Evolutionary conservation across 2,888 invertebrate species (phyloP), one percentile per base, ranked within the genome.

Genomic region (Junonia oenone): DNA sequence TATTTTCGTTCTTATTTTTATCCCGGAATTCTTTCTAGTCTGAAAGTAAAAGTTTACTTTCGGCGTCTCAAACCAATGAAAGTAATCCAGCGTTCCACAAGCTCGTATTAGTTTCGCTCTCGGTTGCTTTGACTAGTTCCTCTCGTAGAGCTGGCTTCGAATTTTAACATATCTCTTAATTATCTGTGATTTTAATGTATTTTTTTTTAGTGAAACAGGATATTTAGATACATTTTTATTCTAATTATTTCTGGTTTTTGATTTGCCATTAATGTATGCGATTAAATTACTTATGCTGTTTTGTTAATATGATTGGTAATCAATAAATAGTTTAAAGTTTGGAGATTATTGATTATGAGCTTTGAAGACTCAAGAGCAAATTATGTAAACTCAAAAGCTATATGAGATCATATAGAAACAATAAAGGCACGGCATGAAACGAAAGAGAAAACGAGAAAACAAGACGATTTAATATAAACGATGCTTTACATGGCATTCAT

Each of bases 21-120:
- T 52, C 48, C 37, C 37, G 50, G 29, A n/a, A 45, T 51, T 53
- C 33, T 53, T 56, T 49, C 45, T 45, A 50, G 33, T 61, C 56
- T 56, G 83, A 87, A 85, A 88, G 88, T 88, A 88, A 89, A 85
- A 89, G 88, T 83, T 75, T 62, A 75, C 83, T 86, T 87, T 86
- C 85, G 81, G 83, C 76, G 75, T 81, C 78, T 77, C 75, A 66
- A 69, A 72, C 73, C 73, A 80, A 86, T 81, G 88, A 89, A 89
- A 86, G 88, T 86, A 83, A 84, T 81, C 72, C 75, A 69, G 63
- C 61, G 61, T 73, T 72, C 74, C 72, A 71, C 78, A 76, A 71
- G 78, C 70, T 74, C 71, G 75, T 78, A 75, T 86, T 86, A 80
- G 85, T 79, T 84, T 79, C 86, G 83, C 87, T 86, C 81, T 84